Conservation (phyloP, 1,140 invertebrate genomes). For the Heliconius congener region DNA sequence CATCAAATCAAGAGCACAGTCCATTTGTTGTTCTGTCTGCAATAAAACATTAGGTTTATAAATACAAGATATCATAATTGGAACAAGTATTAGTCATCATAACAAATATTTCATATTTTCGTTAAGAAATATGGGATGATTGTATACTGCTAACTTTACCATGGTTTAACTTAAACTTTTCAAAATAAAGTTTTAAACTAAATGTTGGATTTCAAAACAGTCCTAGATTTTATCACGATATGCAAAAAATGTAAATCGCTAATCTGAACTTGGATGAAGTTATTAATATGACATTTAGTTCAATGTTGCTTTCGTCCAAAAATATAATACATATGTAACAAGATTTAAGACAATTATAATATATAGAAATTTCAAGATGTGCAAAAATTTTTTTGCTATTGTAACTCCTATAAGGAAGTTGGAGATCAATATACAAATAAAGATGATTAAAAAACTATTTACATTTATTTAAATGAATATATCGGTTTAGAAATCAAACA, state of each 20-base stretch:
- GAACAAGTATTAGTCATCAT: conserved; percentile 75
- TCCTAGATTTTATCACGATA: conserved; percentile 20
- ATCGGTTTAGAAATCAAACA: conserved; percentile 5
- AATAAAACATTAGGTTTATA: conserved; percentile 59
- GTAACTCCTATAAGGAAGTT: neutral
- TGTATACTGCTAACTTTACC: conserved; percentile 33
- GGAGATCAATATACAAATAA: no score
- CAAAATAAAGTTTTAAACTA: conserved; percentile 26
- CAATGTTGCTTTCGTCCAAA: conserved; percentile 26
- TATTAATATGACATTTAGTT: conserved; percentile 34
- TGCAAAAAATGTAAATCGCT: conserved; percentile 27
- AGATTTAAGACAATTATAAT: no score
- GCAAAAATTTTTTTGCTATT: neutral
- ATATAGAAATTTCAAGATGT: neutral
- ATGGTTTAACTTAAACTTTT: conserved; percentile 39
- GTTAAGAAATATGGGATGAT: neutral
- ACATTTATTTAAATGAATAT: neutral
- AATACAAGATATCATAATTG: conserved; percentile 45
- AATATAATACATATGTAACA: neutral
- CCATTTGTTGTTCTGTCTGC: conserved; percentile 98
- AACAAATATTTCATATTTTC: conserved; percentile 42
- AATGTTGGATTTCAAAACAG: conserved; percentile 18
- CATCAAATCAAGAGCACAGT: conserved; percentile 99
- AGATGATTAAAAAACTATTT: neutral
- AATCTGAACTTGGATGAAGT: conserved; percentile 31